Conservation (phyloP, 2,797 vertebrate genomes). For the Cuculus canorus region DNA sequence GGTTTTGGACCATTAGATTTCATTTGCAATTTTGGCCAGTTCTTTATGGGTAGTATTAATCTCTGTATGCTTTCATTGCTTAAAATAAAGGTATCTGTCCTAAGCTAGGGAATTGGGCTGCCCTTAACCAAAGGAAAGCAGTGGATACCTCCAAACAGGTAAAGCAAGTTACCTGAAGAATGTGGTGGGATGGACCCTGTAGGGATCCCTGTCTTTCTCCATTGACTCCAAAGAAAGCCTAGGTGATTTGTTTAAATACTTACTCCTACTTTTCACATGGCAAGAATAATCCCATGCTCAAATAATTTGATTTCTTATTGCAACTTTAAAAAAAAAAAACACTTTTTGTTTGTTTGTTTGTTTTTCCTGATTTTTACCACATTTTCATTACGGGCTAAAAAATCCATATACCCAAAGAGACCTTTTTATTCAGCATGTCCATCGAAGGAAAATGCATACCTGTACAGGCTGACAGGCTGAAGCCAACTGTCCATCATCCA, state of each 20-base stretch:
- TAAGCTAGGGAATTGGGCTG: not conserved
- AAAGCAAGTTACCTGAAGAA: not conserved
- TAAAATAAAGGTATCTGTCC: not conserved
- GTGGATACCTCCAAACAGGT: not conserved
- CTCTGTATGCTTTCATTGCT: not conserved
- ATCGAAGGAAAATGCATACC: accelerated
- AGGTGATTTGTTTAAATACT: not conserved
- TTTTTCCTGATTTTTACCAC: not conserved
- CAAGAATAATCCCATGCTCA: not conserved
- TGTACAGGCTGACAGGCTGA: accelerated
- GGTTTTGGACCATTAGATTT: not conserved
- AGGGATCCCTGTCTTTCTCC: not conserved
- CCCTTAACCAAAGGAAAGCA: not conserved
- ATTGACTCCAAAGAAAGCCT: not conserved
- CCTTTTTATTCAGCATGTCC: not conserved
- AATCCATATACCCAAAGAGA: not conserved
- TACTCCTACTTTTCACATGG: not conserved
- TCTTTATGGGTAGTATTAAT: not conserved
- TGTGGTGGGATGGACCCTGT: not conserved
- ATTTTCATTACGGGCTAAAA: not conserved
- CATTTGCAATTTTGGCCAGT: not conserved
- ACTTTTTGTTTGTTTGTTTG: not conserved
- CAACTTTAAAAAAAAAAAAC: not conserved
- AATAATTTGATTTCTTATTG: not conserved
- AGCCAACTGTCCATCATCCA: not conserved